Evolutionary conservation across 2,888 invertebrate genomes (phyloP), one percentile per base, ranked within the genome.

Genomic region (Epinotia bilunana): DNA sequence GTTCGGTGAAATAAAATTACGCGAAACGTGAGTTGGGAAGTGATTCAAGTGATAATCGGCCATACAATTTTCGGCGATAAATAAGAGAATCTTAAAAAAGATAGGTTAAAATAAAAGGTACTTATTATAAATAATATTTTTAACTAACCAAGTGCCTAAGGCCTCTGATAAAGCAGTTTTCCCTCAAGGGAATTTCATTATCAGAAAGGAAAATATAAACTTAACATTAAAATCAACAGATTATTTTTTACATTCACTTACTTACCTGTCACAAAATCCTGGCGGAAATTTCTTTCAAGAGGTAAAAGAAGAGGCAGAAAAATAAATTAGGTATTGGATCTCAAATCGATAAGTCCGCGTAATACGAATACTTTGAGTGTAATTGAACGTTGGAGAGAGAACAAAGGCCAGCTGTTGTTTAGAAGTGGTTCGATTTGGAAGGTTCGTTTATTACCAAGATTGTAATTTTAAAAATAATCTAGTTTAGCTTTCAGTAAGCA

Each of bases 281-380:
- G 43, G 12, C 64, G 63, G 69, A 49, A 70, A 74, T 63, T 64
- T n/a, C 23, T 53, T 63, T 55, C 46, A 11, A n/a, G 53, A 65
- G 65, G 43, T 23, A 46, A 73, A 39, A 55, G 49, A 70, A 74
- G 13, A 69, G 64, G 49, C 39, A 33, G 33, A 60, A 70, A 39
- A 58, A 58, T 46, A 58, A 74, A 70, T 64, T 53, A 65, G n/a
- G 23, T 53, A 74, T 63, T 74, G 46, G 71, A 70, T 60, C 28
- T 46, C 58, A 70, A 65, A 64, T 65, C 65, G 43, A 74, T 74
- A 74, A 61, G 65, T n/a, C 28, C 16, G 3, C 9, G 39, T 70
- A 28, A 71, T 60, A 39, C n/a, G 49, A 73, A 74, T 65, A 60
- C 70, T 61, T 53, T 71, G 73, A 73, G 43, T 61, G 60, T 73